phyloP scores from a whole-genome alignment of 2,113 vertebrate species.

The Neotragus moschatus region DNA sequence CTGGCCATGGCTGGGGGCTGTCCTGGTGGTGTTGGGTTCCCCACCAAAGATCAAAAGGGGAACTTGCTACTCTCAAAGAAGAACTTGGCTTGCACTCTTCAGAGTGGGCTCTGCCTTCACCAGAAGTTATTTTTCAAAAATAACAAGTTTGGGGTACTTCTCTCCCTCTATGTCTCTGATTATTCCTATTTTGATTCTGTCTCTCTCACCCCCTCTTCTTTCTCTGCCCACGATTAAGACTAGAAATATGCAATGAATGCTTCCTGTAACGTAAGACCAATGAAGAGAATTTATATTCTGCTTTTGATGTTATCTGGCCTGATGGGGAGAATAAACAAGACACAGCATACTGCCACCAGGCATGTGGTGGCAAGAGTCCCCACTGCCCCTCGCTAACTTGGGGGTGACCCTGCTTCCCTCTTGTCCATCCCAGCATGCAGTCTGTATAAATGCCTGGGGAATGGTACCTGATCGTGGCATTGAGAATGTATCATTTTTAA shows the following conservation, averaged over 20 bases:
- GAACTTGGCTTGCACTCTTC: neutral
- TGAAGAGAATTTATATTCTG: neutral
- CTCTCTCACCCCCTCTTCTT: neutral
- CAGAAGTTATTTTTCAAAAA: constrained; percentile 19
- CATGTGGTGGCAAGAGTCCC: neutral
- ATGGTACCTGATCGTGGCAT: neutral
- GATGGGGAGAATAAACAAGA: neutral
- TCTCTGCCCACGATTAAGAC: neutral
- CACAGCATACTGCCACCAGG: neutral
- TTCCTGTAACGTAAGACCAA: neutral
- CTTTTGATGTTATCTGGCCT: neutral
- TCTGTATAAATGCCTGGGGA: constrained; percentile 6
- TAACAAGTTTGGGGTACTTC: neutral
- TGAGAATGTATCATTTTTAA: constrained; percentile 35
- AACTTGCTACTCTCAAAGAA: neutral
- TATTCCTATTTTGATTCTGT: neutral
- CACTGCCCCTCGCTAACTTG: neutral
- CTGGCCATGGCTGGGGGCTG: neutral
- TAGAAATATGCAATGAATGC: neutral
- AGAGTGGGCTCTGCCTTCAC: neutral
- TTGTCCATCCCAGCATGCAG: neutral
- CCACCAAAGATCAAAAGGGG: neutral
- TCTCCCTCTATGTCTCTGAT: neutral
- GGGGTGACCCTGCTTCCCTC: neutral
- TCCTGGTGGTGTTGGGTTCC: neutral